A percentile compares a stretch with the other conserved stretches of the same genome.
phyloP scores from a whole-genome alignment of 1,140 invertebrate species.

The Dreissena polymorpha region DNA sequence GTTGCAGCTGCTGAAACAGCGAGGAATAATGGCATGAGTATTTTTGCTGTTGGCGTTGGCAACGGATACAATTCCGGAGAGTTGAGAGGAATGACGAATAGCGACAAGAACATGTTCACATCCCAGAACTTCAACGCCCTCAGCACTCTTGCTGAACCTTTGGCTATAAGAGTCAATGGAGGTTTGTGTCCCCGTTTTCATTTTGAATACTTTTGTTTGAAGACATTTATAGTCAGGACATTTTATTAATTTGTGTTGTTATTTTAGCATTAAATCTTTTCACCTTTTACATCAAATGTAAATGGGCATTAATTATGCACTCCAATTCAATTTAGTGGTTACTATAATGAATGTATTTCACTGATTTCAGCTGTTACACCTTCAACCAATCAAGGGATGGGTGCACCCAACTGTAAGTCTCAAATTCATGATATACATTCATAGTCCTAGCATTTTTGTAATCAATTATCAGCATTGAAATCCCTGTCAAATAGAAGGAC shows the following conservation, averaged over 20 bases:
- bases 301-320: no score
- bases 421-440: no score
- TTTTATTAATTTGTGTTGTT: no score
- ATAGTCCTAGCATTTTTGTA: no score
- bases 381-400: constrained; percentile 17
- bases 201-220: background rate
- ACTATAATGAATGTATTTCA: no score
- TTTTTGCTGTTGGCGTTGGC: constrained; percentile 74
- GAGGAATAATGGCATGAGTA: constrained; percentile 62
- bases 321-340: no score
- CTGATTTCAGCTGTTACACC: constrained; percentile 37
- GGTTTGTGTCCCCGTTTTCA: background rate
- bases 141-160: constrained; percentile 55
- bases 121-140: constrained; percentile 67
- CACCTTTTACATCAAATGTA: no score
- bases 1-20: constrained; percentile 59
- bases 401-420: constrained; percentile 40
- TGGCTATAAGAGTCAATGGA: constrained; percentile 60
- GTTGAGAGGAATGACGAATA: constrained; percentile 61
- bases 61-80: constrained; percentile 61
- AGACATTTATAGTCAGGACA: no score
- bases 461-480: no score
- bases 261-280: no score
- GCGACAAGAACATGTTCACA: constrained; percentile 63
- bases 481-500: no score